Evolutionary conservation across 2,113 vertebrate genomes (phyloP), one percentile per base, ranked within the genome.

Genomic region (Nyctereutes procyonoides): DNA sequence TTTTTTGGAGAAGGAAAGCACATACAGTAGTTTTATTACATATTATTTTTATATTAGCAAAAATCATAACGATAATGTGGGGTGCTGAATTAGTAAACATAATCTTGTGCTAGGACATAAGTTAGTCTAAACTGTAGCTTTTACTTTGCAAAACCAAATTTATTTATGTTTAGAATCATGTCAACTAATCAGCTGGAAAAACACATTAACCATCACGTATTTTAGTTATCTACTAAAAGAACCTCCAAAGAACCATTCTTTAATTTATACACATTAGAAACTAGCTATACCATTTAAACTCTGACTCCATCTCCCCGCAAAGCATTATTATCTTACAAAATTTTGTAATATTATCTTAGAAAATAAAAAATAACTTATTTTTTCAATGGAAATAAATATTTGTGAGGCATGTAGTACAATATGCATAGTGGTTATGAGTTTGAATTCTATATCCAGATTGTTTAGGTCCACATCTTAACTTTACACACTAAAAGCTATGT

Each of bases 1-100:
- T 79, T 92, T 96, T 51, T 28, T 73, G 20, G 69, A 96, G 93
- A 77, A 88, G 12, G 17, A 95, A 96, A 92, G 51, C 28, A 63
- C 60, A 56, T 38, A 3, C 6, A 56, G 63, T 60, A 74, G 74
- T 81, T 93, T 62, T 26, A 20, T 30, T 69, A 88, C 87, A 86
- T 71, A 81, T 90, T 65, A 74, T 20, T 30, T 69, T 91, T 90
- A 86, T 71, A 81, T 90, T 65, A 74, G 17, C 9, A 20, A 88
- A 65, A 95, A 88, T 93, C n/a, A 92, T 48, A 79, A 93, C 92
- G 77, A 60, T 94, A 67, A 74, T 74, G 3, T 48, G 11, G 19
- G 28, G 32, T 5, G 95, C 2, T 91, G n/a, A 2, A 43, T 95
- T 92, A 80, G 38, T 73, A 79, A 93, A 93, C 20, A 92, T 35